These are phyloP conservation scores for Opisthocomus hoazin DNA, from an alignment of 2,113 vertebrate species.

Conservation along the genomic window DNA sequence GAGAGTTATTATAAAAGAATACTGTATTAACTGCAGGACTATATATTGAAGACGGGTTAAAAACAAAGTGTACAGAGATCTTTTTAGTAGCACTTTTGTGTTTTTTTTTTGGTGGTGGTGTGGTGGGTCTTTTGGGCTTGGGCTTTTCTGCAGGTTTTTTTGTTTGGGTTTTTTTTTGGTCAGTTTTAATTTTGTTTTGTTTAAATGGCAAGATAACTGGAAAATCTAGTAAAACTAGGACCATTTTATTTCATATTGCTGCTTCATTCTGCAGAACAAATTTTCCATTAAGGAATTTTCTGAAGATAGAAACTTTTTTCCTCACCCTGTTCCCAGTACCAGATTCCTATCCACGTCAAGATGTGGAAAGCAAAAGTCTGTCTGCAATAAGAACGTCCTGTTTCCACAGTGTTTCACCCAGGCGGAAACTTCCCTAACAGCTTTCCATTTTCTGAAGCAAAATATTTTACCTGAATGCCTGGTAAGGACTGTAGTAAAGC, in stretches of 20 bases:
- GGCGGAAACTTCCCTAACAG: background rate
- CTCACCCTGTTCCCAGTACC: background rate
- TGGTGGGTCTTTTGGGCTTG: accelerated
- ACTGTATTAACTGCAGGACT: background rate
- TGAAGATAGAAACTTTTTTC: background rate
- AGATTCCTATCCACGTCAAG: background rate
- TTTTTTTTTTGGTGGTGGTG: accelerated
- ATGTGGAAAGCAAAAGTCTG: background rate
- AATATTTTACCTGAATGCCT: background rate
- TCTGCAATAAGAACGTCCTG: background rate
- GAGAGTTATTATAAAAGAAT: background rate
- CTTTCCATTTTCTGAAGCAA: background rate
- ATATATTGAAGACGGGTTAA: background rate
- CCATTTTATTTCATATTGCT: background rate
- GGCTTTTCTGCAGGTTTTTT: too few relatives aligned
- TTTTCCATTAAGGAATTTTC: background rate
- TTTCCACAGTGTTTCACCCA: background rate
- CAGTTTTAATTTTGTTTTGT: background rate
- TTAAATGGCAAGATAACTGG: background rate
- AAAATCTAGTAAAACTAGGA: background rate
- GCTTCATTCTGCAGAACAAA: background rate
- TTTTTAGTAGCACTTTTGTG: background rate
- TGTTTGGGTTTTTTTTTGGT: too few relatives aligned
- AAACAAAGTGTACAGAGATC: background rate
- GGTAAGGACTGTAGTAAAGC: background rate